Base-by-base conservation (phyloP, 2,888 invertebrate genomes). In the Eupeodes luniger region DNA sequence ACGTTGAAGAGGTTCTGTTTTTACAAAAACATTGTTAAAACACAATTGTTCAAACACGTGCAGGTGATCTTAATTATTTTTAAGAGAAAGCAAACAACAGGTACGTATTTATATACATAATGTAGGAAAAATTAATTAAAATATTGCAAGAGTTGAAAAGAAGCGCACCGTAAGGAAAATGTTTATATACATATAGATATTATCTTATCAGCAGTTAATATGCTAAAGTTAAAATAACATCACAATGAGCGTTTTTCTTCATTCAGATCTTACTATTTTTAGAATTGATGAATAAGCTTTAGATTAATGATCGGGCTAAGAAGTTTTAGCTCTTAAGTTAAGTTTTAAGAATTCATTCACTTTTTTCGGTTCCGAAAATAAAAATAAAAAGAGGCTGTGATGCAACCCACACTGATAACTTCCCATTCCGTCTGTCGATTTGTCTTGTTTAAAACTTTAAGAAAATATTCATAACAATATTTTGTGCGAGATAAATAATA, bases 31-130 rank as follows among this genome's bases (percentile, higher is more conserved):
- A 55, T 81, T 85, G 78, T 81, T 64, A 49, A 81, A 85, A 74
- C 62, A 69, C 72, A 72, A 72, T 72, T 72, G 72, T 85, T 81
- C 74, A 81, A 69, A 81, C 81, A 85, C 74, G 69, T 81, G 62
- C 69, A 47, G 47, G n/a, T 69, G 61, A 76, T 62, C 64, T 76
- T 77, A 76, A 77, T 82, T 57, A 57, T 57, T 59, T 27, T 59
- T n/a, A 77, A 57, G 14, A 55, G 44, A 57, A 69, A 61, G 19
- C n/a, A 55, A 57, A 70, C 16, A 64, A 59, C 34, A 47, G 14
- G 16, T 14, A 49, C 12, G 44, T 40, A 36, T 40, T 19, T 34
- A n/a, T 12, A 5, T 36, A 49, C 14, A 49, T 36, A 57, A 27
- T 59, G 40, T 61, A 62, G 53, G 53, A 9, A 51, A 53, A 51